A percentile compares a stretch with the other conserved stretches of the same genome.
Evolutionary conservation across 2,797 vertebrate species (phyloP).

Genomic region (Paguma larvata): DNA sequence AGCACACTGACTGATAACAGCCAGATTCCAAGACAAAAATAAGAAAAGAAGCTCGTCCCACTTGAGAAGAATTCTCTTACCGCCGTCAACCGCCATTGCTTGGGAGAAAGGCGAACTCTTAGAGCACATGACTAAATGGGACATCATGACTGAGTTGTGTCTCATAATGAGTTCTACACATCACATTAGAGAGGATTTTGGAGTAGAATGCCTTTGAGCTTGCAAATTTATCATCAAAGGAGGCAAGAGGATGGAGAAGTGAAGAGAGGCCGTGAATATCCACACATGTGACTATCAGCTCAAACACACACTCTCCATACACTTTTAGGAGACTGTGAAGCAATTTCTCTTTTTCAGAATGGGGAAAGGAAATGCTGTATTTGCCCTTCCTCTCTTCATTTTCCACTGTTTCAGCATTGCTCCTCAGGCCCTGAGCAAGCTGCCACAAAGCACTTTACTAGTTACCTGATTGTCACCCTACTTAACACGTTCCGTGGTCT

Average conservation of each 20-base stretch:
- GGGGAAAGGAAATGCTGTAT: neutral
- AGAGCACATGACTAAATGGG: neutral
- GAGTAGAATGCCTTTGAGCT: neutral
- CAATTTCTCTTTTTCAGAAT: constrained; percentile 1
- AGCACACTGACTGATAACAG: neutral
- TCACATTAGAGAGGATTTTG: neutral
- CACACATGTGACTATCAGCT: neutral
- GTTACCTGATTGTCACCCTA: constrained; percentile 86
- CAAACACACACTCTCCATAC: neutral
- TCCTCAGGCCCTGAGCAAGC: constrained; percentile 72
- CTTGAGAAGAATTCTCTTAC: neutral
- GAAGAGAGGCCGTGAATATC: neutral
- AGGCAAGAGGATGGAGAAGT: neutral
- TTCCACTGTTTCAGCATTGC: constrained; percentile 66
- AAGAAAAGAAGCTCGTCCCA: neutral
- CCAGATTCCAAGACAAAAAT: neutral
- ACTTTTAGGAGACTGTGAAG: constrained; percentile 12
- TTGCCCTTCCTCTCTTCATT: constrained; percentile 48
- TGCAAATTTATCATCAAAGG: neutral
- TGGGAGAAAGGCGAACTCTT: neutral
- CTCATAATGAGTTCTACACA: too few species aligned
- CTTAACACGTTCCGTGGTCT: constrained; percentile 85
- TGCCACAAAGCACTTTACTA: constrained; percentile 80
- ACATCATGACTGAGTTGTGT: fast-evolving
- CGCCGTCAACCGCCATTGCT: neutral